Percentiles rank a stretch among this genome's conserved stretches.
Conservation (phyloP, 2,888 invertebrate species). For the Pocota personata region DNA sequence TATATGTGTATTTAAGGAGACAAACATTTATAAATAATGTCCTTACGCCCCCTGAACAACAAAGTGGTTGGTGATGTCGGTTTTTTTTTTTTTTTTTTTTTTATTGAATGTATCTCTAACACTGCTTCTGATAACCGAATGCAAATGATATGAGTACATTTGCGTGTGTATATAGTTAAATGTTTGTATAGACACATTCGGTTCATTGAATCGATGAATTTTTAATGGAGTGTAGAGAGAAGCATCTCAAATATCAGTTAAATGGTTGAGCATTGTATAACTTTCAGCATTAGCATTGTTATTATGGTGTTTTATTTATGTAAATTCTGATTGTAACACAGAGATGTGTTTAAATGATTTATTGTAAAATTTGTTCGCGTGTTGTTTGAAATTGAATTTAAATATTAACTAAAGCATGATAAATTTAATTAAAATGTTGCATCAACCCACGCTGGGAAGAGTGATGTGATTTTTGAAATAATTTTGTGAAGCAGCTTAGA, state of each 20-base stretch:
- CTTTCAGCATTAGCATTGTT: slow-evolving; percentile 43
- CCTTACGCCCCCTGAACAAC: slow-evolving; percentile 14
- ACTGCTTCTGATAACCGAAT: slow-evolving; percentile 46
- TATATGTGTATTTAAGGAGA: slow-evolving; percentile 32
- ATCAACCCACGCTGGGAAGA: no score
- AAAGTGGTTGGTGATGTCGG: neutral
- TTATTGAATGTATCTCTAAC: neutral
- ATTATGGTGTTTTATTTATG: slow-evolving; percentile 19
- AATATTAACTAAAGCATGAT: neutral
- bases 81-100: neutral
- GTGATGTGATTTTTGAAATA: no score
- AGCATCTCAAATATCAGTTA: slow-evolving; percentile 41
- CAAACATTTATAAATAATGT: slow-evolving; percentile 48
- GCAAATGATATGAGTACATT: slow-evolving; percentile 34
- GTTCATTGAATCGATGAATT: slow-evolving; percentile 65
- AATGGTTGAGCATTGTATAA: slow-evolving; percentile 29
- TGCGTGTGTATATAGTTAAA: slow-evolving; percentile 1
- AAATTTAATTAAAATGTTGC: no score
- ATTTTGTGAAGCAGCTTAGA: no score
- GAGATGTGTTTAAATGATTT: neutral
- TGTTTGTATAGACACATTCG: slow-evolving; percentile 55
- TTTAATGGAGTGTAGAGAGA: slow-evolving; percentile 62
- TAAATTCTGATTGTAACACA: neutral
- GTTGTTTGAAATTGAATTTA: neutral
- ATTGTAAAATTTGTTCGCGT: neutral